Evolutionary conservation across 2,113 vertebrate species (phyloP).

Genomic region (Colossoma macropomum): DNA sequence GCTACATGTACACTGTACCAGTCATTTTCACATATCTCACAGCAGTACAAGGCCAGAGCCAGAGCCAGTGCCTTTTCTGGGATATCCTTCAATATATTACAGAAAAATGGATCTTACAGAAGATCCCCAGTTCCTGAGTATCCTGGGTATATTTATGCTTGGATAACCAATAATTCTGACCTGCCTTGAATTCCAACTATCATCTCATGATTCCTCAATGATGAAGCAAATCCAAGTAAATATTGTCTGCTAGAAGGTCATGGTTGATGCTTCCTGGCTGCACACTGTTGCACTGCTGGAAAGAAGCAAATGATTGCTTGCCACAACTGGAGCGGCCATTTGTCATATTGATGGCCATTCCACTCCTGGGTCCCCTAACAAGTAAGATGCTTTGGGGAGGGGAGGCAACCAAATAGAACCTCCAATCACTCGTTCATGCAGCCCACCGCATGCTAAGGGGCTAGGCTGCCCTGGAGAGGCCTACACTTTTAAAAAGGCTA

Average conservation of each 20-base stretch:
- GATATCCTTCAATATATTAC: background rate
- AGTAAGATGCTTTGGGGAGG: background rate
- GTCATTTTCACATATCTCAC: too few relatives aligned
- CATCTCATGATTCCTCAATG: background rate
- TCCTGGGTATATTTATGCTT: background rate
- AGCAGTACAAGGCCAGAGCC: too few relatives aligned
- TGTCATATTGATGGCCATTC: slow-evolving; percentile 42
- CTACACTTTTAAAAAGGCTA: slow-evolving; percentile 7
- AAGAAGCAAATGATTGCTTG: slow-evolving; percentile 22
- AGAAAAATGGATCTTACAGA: background rate
- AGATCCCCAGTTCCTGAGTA: background rate
- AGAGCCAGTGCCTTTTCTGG: too few relatives aligned
- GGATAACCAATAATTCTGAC: background rate
- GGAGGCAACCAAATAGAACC: slow-evolving; percentile 23
- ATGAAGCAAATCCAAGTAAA: background rate
- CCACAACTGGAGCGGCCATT: background rate
- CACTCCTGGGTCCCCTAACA: slow-evolving; percentile 23
- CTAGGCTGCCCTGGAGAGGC: slow-evolving; percentile 20
- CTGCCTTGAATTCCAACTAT: background rate
- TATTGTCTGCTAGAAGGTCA: background rate
- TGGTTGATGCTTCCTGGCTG: background rate
- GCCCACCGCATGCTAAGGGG: slow-evolving; percentile 27
- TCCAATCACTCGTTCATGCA: slow-evolving; percentile 9
- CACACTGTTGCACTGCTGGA: background rate
- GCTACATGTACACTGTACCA: too few relatives aligned